Conservation (phyloP, 2,888 invertebrate genomes). For the Cheilosia variabilis region DNA sequence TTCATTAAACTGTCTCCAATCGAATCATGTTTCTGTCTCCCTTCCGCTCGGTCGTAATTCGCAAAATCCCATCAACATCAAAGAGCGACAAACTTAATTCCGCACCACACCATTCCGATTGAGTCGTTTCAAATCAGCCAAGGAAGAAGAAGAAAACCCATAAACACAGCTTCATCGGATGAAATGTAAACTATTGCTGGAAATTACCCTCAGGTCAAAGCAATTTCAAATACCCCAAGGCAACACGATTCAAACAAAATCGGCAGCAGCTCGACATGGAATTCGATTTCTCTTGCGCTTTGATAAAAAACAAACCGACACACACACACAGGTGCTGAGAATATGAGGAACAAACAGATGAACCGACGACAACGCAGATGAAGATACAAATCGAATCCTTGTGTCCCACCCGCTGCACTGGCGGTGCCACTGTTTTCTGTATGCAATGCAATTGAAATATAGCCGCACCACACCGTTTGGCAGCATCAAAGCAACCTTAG, state of each 20-base stretch:
- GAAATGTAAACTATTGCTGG: conserved; percentile 57
- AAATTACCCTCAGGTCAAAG: conserved; percentile 50
- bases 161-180: conserved; percentile 18
- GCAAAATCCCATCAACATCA: conserved; percentile 37
- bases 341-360: conserved; percentile 13
- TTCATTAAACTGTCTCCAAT: conserved; percentile 35
- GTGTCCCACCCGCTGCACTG: background rate
- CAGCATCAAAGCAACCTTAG: conserved; percentile 26
- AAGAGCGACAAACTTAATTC: conserved; percentile 5
- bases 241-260: conserved; percentile 23
- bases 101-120: background rate
- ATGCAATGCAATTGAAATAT: conserved; percentile 8
- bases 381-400: conserved; percentile 27
- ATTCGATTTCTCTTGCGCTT: conserved; percentile 41
- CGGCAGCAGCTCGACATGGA: background rate
- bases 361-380: background rate
- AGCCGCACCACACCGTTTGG: background rate
- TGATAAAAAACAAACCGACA: background rate
- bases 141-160: background rate
- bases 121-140: conserved; percentile 6
- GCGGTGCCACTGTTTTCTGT: background rate
- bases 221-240: conserved; percentile 46
- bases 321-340: background rate
- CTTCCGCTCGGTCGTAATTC: too few species aligned
- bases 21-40: background rate